Evolutionary conservation across 1,140 invertebrate genomes (phyloP).

Genomic region (Papilio xuthus): DNA sequence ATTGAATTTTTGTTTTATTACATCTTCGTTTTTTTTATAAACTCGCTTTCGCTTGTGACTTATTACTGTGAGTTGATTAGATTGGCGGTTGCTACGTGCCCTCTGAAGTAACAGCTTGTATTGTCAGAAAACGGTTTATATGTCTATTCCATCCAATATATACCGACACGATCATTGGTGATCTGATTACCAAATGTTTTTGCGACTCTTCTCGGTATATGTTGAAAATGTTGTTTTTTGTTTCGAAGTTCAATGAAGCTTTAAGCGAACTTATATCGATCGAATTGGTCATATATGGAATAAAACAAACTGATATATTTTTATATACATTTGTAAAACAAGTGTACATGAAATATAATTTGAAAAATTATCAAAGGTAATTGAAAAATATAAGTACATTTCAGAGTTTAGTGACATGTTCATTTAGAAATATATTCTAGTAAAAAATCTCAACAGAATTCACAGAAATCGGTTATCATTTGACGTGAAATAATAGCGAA

Average conservation of each 20-base stretch:
- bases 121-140: slow-evolving; percentile 24
- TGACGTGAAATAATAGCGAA: background rate
- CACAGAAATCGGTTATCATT: background rate
- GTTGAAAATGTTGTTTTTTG: background rate
- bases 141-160: slow-evolving; percentile 18
- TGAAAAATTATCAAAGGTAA: no score
- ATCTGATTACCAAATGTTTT: slow-evolving; percentile 16
- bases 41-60: background rate
- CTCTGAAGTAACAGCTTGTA: slow-evolving; percentile 22
- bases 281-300: background rate
- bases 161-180: background rate
- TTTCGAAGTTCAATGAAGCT: background rate
- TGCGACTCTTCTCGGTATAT: background rate
- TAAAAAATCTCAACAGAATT: background rate
- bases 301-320: background rate
- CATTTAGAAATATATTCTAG: background rate
- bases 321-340: background rate
- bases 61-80: background rate
- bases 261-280: background rate
- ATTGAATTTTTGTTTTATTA: no score
- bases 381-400: no score
- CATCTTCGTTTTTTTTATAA: background rate
- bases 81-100: slow-evolving; percentile 26
- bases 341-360: background rate
- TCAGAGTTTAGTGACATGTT: no score